Percentiles rank a stretch among this genome's conserved stretches.
Evolutionary conservation across 2,113 vertebrate species (phyloP).

Genomic region (human (Homo sapiens)): GRCh38 chr4:148469501-148470000

Average conservation of each 20-base stretch:
- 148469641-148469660: not conserved
- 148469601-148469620: conserved; percentile 18
- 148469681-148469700: not conserved
- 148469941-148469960: not conserved
- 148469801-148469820: not conserved
- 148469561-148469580: conserved; percentile 39
- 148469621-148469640: conserved; percentile 22
- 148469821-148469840: not conserved
- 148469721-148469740: not conserved
- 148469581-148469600: conserved; percentile 41
- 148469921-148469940: not conserved
- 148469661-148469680: conserved; percentile 21
- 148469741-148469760: not conserved
- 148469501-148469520: conserved; percentile 69
- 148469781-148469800: not conserved
- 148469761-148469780: conserved; percentile 37
- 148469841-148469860: not conserved
- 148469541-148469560: conserved; percentile 20
- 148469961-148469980: not conserved
- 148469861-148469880: not conserved
- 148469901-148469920: not conserved
- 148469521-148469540: conserved; percentile 67
- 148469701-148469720: not conserved
- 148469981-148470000: not conserved
- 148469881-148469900: not conserved